Conservation (phyloP, 1,140 invertebrate species). For the Apocrypta bakeri region DNA sequence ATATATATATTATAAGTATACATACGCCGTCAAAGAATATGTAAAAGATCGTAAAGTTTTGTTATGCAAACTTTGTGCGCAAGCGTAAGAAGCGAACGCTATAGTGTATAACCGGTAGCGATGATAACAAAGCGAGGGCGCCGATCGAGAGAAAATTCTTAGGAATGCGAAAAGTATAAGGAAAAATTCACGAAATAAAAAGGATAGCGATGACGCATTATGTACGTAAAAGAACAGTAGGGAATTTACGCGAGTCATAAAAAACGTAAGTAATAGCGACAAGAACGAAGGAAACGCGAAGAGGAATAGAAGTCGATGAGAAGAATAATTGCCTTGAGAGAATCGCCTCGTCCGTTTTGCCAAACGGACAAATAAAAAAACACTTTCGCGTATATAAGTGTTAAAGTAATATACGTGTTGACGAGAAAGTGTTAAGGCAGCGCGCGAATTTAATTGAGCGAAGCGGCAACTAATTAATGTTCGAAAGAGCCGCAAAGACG, state of each 20-base stretch:
- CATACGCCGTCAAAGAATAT: not conserved
- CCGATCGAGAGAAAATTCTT: not conserved
- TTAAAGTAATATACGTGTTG: not conserved
- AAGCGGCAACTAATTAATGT: slow-evolving; percentile 20
- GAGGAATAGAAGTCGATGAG: not conserved
- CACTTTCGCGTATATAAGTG: slow-evolving; percentile 3
- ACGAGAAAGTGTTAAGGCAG: not conserved
- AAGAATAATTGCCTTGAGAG: slow-evolving; percentile 35
- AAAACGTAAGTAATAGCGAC: not conserved
- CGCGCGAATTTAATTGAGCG: slow-evolving; percentile 4
- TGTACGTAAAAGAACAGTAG: not conserved
- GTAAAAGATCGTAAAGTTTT: not conserved
- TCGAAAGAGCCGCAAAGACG: not conserved
- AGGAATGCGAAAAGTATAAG: not conserved
- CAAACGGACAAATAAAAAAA: slow-evolving; percentile 34
- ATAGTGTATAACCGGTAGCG: not conserved
- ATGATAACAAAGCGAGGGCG: not conserved
- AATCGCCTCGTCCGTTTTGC: slow-evolving; percentile 32
- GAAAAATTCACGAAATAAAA: not conserved
- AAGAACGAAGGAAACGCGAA: not conserved
- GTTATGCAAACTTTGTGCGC: not conserved
- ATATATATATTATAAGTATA: not conserved
- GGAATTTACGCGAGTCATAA: not conserved
- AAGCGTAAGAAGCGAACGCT: not conserved
- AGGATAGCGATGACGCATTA: not conserved